These are phyloP conservation scores for Aplysina aerophoba DNA, from an alignment of 37 sponge, comb jelly and placozoan species.

Conservation along the genomic window DNA sequence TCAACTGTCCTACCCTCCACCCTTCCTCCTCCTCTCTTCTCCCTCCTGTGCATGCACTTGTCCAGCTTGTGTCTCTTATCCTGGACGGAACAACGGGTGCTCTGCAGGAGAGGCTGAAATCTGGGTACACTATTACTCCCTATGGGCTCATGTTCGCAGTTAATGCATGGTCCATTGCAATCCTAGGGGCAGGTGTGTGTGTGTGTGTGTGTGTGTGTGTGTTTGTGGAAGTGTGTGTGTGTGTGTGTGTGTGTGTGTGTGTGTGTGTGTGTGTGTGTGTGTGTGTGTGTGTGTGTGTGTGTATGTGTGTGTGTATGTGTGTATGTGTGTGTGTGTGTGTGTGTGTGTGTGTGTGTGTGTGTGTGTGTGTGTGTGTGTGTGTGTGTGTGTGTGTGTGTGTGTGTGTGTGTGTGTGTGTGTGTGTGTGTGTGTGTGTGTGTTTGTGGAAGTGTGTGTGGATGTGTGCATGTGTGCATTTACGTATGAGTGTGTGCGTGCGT, in stretches of 20 bases:
- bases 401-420: too few relatives aligned
- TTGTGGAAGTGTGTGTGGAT: too few relatives aligned
- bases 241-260: constrained; percentile 52
- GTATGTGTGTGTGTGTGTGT: constrained; percentile 38
- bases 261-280: constrained; percentile 43
- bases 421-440: too few relatives aligned
- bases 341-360: constrained; percentile 24
- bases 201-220: constrained; percentile 14
- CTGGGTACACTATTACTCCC: neutral
- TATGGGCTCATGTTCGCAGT: constrained; percentile 85
- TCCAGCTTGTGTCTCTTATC: constrained; percentile 66
- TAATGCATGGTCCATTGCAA: constrained; percentile 63
- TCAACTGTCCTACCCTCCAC: neutral
- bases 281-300: constrained; percentile 36
- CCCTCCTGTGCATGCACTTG: neutral
- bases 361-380: neutral
- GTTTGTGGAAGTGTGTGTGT: too few relatives aligned
- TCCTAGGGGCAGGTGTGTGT: constrained; percentile 57
- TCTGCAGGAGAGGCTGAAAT: constrained; percentile 78
- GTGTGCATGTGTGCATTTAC: too few relatives aligned
- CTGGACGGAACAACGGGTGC: constrained; percentile 91
- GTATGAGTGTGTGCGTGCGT: too few relatives aligned
- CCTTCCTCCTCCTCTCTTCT: neutral
- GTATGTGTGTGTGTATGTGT: too few relatives aligned
- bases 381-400: neutral